These are phyloP conservation scores for Hypotaenidia philippensis DNA, from an alignment of 2,797 vertebrate genomes.

Conservation along the genomic window DNA sequence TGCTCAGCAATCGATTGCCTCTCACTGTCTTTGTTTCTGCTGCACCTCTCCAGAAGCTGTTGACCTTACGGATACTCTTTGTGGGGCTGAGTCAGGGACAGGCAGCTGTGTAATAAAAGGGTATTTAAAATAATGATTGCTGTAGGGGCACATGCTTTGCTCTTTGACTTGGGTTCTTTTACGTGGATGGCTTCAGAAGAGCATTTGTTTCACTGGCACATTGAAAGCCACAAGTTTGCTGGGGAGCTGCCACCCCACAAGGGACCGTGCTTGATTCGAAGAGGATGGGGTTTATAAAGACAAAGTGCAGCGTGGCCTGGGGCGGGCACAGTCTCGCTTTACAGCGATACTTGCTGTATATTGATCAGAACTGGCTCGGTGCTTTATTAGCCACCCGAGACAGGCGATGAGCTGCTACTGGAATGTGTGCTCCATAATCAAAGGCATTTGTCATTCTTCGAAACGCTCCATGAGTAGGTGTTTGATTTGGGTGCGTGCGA, in stretches of 20 bases:
- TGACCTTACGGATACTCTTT: neutral
- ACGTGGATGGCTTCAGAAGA: neutral
- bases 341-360: neutral
- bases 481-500: neutral
- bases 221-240: neutral
- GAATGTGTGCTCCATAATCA: neutral
- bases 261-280: neutral
- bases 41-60: neutral
- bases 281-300: neutral
- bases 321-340: neutral
- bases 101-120: neutral
- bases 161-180: neutral
- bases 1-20: constrained; percentile 11
- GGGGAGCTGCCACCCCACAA: neutral
- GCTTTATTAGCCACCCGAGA: neutral
- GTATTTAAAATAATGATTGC: neutral
- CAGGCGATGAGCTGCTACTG: neutral
- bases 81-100: neutral
- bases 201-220: neutral
- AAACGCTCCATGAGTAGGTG: neutral
- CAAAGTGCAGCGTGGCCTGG: neutral
- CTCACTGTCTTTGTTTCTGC: neutral
- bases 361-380: neutral
- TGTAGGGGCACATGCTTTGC: neutral
- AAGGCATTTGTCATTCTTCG: constrained; percentile 3